These are phyloP conservation scores for Scaptomyza parva DNA, from an alignment of 2,888 invertebrate genomes.

Conservation along the genomic window DNA sequence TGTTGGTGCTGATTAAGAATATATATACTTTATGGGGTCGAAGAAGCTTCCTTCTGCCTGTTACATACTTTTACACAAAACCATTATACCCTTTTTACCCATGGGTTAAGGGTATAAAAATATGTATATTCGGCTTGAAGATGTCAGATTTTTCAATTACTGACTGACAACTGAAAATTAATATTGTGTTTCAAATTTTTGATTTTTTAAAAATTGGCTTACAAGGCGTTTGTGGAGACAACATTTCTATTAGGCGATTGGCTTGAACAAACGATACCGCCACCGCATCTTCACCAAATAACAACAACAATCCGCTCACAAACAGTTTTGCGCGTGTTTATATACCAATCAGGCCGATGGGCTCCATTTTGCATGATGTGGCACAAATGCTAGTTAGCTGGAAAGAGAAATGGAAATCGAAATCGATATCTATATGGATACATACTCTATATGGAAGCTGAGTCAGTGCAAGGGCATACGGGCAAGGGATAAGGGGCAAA, in stretches of 20 bases:
- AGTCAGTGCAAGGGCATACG: slow-evolving; percentile 54
- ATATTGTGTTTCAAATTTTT: no score
- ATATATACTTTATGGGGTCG: no score
- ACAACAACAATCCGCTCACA: slow-evolving; percentile 27
- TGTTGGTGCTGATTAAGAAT: no score
- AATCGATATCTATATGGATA: slow-evolving; percentile 27
- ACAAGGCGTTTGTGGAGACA: slow-evolving; percentile 9
- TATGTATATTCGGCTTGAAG: neutral
- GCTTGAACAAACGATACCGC: slow-evolving; percentile 22
- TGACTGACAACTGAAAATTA: neutral
- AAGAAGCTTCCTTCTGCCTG: no score
- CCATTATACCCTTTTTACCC: no score
- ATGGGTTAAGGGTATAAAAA: no score
- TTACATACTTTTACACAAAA: no score
- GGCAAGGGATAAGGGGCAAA: slow-evolving; percentile 21
- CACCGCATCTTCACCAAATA: slow-evolving; percentile 47
- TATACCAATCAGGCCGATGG: slow-evolving; percentile 73
- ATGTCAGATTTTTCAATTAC: neutral
- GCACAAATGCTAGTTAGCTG: slow-evolving; percentile 64
- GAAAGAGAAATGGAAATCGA: slow-evolving; percentile 45
- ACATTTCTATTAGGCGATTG: slow-evolving; percentile 54
- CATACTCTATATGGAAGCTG: slow-evolving; percentile 25
- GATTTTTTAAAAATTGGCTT: slow-evolving; percentile 31
- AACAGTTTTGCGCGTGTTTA: slow-evolving; percentile 75
- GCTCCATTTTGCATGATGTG: slow-evolving; percentile 74